A percentile compares a stretch with the other conserved stretches of the same genome.
These are phyloP conservation scores for Ichneumon xanthorius DNA, from an alignment of 2,888 invertebrate species.

Conservation along the genomic window DNA sequence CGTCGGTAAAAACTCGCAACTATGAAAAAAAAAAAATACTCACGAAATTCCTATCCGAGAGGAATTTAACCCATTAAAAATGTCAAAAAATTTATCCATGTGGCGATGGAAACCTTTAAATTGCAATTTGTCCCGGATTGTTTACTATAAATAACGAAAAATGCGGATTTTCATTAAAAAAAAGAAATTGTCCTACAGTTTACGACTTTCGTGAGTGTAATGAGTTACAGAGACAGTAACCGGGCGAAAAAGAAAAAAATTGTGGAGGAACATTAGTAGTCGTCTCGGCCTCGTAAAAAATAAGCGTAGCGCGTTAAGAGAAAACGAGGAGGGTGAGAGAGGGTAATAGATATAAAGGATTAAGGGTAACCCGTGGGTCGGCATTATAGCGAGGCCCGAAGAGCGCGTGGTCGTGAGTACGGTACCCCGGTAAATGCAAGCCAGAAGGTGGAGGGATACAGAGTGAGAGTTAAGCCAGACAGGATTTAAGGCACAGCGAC, in stretches of 20 bases:
- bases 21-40: no score
- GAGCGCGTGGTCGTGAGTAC: neutral
- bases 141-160: no score
- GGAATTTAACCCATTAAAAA: no score
- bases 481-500: constrained; percentile 35
- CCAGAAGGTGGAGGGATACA: constrained; percentile 19
- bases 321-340: neutral
- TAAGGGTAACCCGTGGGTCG: constrained; percentile 31
- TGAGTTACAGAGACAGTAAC: neutral
- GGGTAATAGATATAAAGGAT: constrained; percentile 40
- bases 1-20: neutral
- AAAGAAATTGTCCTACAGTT: neutral
- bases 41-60: no score
- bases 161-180: neutral
- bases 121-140: no score
- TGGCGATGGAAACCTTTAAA: neutral
- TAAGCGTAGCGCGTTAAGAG: neutral
- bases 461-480: constrained; percentile 18
- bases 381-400: constrained; percentile 14
- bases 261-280: neutral
- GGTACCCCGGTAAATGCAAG: neutral
- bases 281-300: constrained; percentile 24
- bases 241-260: neutral
- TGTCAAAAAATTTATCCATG: no score
- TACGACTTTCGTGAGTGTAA: neutral